Percentiles rank a stretch among this genome's conserved stretches.
phyloP scores from a whole-genome alignment of 2,797 vertebrate species.

The Microhierax caerulescens region DNA sequence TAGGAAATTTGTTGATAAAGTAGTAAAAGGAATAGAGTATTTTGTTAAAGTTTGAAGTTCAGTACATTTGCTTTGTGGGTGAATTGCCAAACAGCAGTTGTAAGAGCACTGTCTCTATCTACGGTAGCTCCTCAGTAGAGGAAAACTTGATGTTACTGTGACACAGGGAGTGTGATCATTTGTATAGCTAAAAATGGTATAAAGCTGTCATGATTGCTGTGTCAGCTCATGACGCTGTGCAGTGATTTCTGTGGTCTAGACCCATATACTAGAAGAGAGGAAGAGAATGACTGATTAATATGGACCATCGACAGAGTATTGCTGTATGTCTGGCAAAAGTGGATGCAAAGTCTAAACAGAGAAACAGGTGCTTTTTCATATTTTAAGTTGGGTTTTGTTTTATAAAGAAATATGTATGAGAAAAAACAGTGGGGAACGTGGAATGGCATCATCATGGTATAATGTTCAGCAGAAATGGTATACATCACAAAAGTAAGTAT shows the following conservation, averaged over 20 bases:
- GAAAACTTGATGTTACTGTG: not conserved
- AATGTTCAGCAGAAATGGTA: not conserved
- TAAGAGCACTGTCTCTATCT: not conserved
- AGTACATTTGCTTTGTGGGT: not conserved
- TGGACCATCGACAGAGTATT: not conserved
- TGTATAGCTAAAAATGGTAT: not conserved
- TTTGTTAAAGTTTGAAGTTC: not conserved
- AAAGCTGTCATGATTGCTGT: not conserved
- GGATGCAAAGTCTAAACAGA: not conserved
- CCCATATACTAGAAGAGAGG: not conserved
- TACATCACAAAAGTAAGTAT: not conserved
- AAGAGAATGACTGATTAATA: not conserved
- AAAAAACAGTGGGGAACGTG: not conserved
- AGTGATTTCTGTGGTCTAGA: not conserved
- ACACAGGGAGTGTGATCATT: not conserved
- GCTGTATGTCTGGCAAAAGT: not conserved
- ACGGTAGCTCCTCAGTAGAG: not conserved
- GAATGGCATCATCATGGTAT: not conserved
- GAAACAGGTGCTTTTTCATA: not conserved
- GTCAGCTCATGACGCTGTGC: not conserved
- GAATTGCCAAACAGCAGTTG: not conserved
- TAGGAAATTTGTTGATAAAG: not conserved
- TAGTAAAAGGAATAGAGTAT: not conserved
- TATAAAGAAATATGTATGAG: not conserved
- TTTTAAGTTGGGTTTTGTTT: not conserved